Evolutionary conservation across 2,797 vertebrate genomes (phyloP).

Genomic region (Podarcis lilfordi): DNA sequence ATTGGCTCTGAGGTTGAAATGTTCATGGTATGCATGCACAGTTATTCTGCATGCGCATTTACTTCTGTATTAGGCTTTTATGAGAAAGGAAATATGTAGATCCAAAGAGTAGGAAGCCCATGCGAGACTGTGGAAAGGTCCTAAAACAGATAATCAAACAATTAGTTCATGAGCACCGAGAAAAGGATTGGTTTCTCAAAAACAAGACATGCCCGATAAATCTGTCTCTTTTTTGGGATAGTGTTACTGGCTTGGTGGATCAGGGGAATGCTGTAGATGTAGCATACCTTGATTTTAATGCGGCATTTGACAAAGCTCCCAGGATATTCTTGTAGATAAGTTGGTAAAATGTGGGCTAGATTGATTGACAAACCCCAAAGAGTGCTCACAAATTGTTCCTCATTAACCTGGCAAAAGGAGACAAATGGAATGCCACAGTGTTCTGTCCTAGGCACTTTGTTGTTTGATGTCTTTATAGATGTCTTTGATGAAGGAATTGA

Average conservation of each 20-base stretch:
- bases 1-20: neutral
- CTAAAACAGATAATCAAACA: too few relatives aligned
- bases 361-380: neutral
- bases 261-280: neutral
- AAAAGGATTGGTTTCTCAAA: neutral
- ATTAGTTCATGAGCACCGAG: neutral
- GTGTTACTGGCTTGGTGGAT: neutral
- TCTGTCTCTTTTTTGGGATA: neutral
- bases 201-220: neutral
- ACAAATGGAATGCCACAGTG: neutral
- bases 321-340: neutral
- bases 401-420: neutral
- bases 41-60: neutral
- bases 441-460: too few relatives aligned
- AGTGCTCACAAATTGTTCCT: neutral
- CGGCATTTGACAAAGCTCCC: neutral
- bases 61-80: neutral
- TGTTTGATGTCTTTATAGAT: too few relatives aligned
- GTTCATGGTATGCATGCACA: neutral
- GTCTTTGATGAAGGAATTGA: neutral
- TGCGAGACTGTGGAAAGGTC: neutral
- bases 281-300: neutral
- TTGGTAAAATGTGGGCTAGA: neutral
- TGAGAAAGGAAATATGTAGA: neutral
- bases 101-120: neutral